Conservation (phyloP, 2,113 vertebrate genomes). For the Vanacampus margaritifer region DNA sequence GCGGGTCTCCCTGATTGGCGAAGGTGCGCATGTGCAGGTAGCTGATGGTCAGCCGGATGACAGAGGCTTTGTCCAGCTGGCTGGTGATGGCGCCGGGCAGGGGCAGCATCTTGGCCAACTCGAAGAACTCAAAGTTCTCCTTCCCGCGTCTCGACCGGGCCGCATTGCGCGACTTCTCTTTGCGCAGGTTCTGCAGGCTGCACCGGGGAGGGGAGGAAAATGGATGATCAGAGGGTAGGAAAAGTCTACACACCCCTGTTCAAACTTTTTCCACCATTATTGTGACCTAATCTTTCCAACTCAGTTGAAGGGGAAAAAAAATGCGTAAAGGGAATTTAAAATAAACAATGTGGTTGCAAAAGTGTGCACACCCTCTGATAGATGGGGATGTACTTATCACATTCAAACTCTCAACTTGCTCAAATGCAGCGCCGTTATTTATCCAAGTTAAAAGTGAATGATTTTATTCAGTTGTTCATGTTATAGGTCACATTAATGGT, state of each 20-base stretch:
- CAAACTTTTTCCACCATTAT: not conserved
- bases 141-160: constrained; percentile 88
- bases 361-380: not conserved
- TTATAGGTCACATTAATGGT: no score
- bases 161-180: constrained; percentile 89
- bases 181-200: constrained; percentile 86
- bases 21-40: constrained; percentile 90
- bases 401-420: not conserved
- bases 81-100: constrained; percentile 88
- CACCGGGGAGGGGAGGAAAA: constrained; percentile 4
- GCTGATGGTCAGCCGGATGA: constrained; percentile 88
- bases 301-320: no score
- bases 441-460: no score
- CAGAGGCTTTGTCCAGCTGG: constrained; percentile 89
- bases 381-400: not conserved
- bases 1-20: constrained; percentile 82
- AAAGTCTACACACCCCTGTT: not conserved
- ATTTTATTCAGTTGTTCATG: no score
- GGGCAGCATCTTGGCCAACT: constrained; percentile 87
- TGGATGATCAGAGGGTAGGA: not conserved
- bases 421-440: no score
- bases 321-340: not conserved
- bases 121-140: constrained; percentile 91
- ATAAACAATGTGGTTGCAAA: not conserved
- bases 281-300: not conserved